Evolutionary conservation across 2,113 vertebrate species (phyloP), one percentile per base, ranked within the genome.

Genomic region (Clarias batrachus): DNA sequence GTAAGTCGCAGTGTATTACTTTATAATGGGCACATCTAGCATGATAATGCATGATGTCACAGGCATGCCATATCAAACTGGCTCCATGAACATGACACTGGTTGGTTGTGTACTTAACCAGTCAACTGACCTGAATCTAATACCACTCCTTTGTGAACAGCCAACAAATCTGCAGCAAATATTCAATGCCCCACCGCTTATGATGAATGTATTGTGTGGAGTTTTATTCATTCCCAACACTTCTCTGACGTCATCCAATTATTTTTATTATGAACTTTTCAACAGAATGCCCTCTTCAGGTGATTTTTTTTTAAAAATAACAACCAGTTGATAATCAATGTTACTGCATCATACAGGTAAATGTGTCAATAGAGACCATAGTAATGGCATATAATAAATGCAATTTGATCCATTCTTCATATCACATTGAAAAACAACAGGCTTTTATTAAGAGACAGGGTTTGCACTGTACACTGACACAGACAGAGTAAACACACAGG

Each of bases 211-310:
- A 59, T 23, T 59, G 57, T 33, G 17, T 80, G 62, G 17, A 62
- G 56, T 56, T 30, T 23, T 66, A 65, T 79, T 79, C 19, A 92
- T 48, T 83, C 86, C 83, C 30, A 41, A 83, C 87, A 86, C 87
- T 81, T 37, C 90, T 84, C 85, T 92, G 90, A 94, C 86, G 81
- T 95, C 92, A 94, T 94, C 88, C 91, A 92, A 92, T 92, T 94
- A 91, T 92, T 96, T 95, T 96, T 95, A 96, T 96, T 96, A 95
- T 94, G 93, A 96, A 95, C 93, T 93, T 95, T 92, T 93, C 90
- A 87, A 93, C 30, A 91, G 10, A 79, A 79, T 11, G 56, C 90
- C 93, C 92, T 92, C 92, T 93, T 93, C 91, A 91, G 92, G 94
- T 92, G 91, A 88, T 93, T 94, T 84, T 93, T 90, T 37, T 48